Evolutionary conservation across 2,797 vertebrate genomes (phyloP).

Genomic region (Bovichtus diacanthus): DNA sequence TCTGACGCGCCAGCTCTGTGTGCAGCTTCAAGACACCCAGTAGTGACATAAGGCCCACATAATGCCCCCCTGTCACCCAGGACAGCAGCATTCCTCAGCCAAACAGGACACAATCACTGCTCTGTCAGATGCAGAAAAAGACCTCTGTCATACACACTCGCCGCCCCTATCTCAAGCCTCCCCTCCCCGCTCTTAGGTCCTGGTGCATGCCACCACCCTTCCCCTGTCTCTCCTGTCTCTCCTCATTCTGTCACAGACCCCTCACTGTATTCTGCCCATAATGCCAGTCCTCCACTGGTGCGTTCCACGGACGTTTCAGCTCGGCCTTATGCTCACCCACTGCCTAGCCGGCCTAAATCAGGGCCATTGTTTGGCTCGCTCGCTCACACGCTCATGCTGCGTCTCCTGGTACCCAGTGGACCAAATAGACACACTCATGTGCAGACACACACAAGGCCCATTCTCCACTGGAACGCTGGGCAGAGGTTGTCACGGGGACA

Average conservation of each 20-base stretch:
- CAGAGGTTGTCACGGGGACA: constrained; percentile 82
- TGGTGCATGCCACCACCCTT: constrained; percentile 82
- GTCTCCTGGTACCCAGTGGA: constrained; percentile 81
- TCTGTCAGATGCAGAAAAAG: constrained; percentile 84
- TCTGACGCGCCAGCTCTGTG: constrained; percentile 72
- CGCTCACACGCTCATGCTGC: constrained; percentile 66
- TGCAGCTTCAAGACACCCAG: constrained; percentile 75
- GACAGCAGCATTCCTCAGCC: constrained; percentile 81
- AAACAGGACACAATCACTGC: constrained; percentile 81
- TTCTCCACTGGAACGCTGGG: constrained; percentile 77
- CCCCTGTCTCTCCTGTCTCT: constrained; percentile 74
- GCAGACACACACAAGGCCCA: constrained; percentile 57
- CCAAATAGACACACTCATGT: constrained; percentile 52
- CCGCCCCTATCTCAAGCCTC: constrained; percentile 68
- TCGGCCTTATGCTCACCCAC: constrained; percentile 81
- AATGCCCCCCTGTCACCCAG: constrained; percentile 74
- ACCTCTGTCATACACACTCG: constrained; percentile 81
- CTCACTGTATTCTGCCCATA: constrained; percentile 82
- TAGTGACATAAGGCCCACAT: constrained; percentile 81
- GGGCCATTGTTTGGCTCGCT: constrained; percentile 80
- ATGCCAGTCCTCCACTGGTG: constrained; percentile 84
- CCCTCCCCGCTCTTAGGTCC: constrained; percentile 70
- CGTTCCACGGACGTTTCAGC: constrained; percentile 82
- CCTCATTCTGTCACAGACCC: constrained; percentile 77
- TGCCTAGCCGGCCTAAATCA: constrained; percentile 77